Conservation (phyloP, 2,797 vertebrate genomes). For the Hozukius guyotensis region DNA sequence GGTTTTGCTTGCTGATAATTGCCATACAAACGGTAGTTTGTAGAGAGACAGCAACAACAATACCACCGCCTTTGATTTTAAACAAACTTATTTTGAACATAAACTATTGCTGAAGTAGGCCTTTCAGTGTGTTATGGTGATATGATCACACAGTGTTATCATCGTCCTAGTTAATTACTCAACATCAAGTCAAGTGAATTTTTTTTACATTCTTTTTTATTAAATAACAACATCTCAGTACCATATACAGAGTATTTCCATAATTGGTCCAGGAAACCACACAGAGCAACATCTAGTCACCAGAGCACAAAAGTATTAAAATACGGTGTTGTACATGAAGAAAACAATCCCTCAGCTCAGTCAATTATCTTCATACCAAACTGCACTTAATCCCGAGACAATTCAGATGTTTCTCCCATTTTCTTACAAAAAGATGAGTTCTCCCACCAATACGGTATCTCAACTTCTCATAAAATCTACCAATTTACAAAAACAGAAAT, state of each 20-base stretch:
- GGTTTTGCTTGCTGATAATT: constrained; percentile 26
- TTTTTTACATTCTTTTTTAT: too few relatives aligned
- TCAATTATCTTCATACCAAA: not conserved
- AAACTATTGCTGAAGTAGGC: not conserved
- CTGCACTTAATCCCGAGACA: not conserved
- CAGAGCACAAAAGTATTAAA: not conserved
- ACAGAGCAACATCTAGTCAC: not conserved
- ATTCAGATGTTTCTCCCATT: not conserved
- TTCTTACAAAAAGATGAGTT: not conserved
- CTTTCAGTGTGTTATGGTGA: not conserved
- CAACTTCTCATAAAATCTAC: not conserved
- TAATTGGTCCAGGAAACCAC: not conserved
- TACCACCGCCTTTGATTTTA: not conserved
- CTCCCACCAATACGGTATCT: not conserved
- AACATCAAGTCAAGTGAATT: too few relatives aligned
- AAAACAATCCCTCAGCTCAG: not conserved
- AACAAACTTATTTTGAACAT: not conserved
- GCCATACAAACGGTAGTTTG: not conserved
- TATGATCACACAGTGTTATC: not conserved
- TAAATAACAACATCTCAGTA: not conserved
- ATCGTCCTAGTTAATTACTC: too few relatives aligned
- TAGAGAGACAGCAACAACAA: not conserved
- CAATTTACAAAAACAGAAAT: not conserved
- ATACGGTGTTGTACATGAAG: not conserved
- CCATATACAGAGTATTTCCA: not conserved